phyloP scores from a whole-genome alignment of 1,140 invertebrate genomes.

The Nephotettix cincticeps region DNA sequence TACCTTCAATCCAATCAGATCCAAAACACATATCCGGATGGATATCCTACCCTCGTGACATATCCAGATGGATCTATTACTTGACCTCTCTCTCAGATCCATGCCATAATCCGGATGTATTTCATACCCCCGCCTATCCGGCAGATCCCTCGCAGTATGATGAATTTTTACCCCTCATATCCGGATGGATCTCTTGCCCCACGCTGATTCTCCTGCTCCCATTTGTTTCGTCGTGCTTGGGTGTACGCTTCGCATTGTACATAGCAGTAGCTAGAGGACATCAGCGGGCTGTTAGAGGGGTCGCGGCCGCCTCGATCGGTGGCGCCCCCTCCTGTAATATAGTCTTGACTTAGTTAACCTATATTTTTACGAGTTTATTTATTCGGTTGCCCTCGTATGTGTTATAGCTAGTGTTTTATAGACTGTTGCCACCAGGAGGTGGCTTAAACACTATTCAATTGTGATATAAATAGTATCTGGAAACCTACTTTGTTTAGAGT shows the following conservation, averaged over 20 bases:
- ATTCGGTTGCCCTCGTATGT: conserved; percentile 4
- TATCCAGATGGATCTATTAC: too few species aligned
- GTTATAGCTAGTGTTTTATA: conserved; percentile 16
- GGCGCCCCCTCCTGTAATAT: conserved; percentile 13
- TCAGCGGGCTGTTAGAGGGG: conserved; percentile 8
- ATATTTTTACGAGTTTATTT: conserved; percentile 7
- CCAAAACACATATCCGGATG: too few species aligned
- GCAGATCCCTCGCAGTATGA: too few species aligned
- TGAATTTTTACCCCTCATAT: too few species aligned
- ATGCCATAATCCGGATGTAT: too few species aligned
- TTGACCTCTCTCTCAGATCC: too few species aligned
- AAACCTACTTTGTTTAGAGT: neutral
- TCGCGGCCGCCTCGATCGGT: neutral
- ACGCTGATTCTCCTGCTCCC: too few species aligned
- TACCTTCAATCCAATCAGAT: too few species aligned
- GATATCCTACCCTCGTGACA: too few species aligned
- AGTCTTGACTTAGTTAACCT: conserved; percentile 2
- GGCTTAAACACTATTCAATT: conserved; percentile 8
- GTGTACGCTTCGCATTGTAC: neutral
- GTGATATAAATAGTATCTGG: conserved; percentile 5
- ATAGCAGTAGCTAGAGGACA: conserved; percentile 3
- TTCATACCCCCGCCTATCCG: too few species aligned
- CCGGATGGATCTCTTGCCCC: too few species aligned
- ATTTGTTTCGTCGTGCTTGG: neutral
- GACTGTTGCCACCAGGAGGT: neutral